Evolutionary conservation across 2,113 vertebrate genomes (phyloP).

Genomic region (Atrichornis clamosus): DNA sequence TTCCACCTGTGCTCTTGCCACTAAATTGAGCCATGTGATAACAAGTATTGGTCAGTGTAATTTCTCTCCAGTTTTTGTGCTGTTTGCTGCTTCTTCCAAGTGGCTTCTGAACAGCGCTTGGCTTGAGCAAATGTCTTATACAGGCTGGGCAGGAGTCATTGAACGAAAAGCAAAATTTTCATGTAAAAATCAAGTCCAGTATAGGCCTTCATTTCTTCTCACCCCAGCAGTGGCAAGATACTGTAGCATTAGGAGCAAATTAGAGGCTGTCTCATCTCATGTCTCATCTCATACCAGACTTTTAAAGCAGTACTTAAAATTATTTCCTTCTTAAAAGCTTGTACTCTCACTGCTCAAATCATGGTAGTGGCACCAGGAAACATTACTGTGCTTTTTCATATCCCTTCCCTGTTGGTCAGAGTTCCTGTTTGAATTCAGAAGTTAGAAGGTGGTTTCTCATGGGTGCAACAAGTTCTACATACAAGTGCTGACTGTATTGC

Average conservation of each 20-base stretch:
- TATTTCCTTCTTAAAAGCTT: neutral
- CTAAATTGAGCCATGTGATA: neutral
- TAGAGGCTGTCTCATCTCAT: accelerated
- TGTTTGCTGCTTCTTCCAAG: neutral
- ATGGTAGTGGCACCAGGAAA: neutral
- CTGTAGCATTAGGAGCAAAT: neutral
- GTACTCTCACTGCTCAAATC: neutral
- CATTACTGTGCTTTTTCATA: neutral
- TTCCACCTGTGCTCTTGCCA: neutral
- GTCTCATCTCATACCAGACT: neutral
- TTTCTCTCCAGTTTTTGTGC: neutral
- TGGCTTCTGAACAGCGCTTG: neutral
- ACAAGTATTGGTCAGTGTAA: neutral
- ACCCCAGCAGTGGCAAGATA: neutral
- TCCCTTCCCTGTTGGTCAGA: neutral
- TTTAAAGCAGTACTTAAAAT: neutral
- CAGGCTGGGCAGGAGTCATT: neutral
- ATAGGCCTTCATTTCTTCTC: neutral
- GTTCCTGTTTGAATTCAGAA: neutral
- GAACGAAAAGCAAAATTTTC: neutral
- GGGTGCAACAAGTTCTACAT: accelerated
- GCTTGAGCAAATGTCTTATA: neutral
- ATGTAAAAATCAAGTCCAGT: neutral
- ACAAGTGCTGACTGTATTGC: neutral
- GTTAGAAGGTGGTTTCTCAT: neutral